Evolutionary conservation across 2,113 vertebrate species (phyloP), one percentile per base, ranked within the genome.

Genomic region (Muntiacus muntjak): DNA sequence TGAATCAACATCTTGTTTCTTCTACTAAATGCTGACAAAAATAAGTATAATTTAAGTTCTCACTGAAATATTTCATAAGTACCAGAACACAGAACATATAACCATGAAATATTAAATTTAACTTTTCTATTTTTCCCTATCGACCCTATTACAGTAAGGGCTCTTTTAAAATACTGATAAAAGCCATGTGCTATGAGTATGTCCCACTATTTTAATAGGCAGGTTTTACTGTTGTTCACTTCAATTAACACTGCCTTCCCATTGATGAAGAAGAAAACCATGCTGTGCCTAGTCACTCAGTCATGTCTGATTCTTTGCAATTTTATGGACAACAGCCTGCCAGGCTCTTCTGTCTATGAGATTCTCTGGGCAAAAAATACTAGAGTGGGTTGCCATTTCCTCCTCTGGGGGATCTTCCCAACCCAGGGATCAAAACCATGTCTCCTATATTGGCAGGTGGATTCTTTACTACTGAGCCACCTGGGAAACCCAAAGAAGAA

Each of bases 31-130:
- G 64, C 7, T 92, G 26, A 92, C 93, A 88, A 94, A 82, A 40
- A 84, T 28, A 85, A 97, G 17, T 45, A 82, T 64, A 71, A 85
- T 67, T 93, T 60, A 97, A 95, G 74, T 89, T 95, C 28, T 95
- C 43, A 85, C 33, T 55, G 40, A 92, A 89, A 92, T 1, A 79
- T 50, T 87, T 89, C 17, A n/a, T 15, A 97, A 82, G 58, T 25
- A 71, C 33, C 52, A 95, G 54, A 90, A 88, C 25, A 76, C 52
- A 95, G 43, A 94, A 88, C 25, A 88, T n/a, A 64, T 7, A 94
- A 76, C 64, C 58, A 36, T 28, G 16, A 95, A 96, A 96, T 54
- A 78, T 15, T 78, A 60, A 87, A 86, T 52, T 60, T 28, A 78
- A 67, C 62, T 95, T 50, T 71, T 87, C 76, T 74, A 50, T 74